Percentiles rank a stretch among this genome's conserved stretches.
These are phyloP conservation scores for Drosophila saltans DNA, from an alignment of 1,140 invertebrate genomes.

Conservation along the genomic window DNA sequence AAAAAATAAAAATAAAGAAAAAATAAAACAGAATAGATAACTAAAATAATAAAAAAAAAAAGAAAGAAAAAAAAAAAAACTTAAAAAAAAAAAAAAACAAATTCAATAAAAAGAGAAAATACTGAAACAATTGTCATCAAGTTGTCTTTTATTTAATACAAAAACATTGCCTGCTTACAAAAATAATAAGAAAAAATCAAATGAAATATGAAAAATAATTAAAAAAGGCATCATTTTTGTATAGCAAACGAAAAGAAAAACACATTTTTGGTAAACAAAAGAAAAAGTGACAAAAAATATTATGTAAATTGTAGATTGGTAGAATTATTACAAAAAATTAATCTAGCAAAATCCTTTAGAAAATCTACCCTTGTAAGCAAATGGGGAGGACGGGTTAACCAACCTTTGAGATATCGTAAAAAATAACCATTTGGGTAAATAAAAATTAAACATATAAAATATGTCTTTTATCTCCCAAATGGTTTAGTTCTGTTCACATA, in stretches of 20 bases:
- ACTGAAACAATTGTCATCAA: conserved; percentile 77
- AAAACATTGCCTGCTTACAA: conserved; percentile 51
- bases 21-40: conserved; percentile 27
- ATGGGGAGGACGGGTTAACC: too few species aligned
- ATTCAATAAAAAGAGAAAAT: conserved; percentile 76
- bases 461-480: background rate
- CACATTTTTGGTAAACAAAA: conserved; percentile 44
- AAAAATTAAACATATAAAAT: too few species aligned
- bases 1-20: conserved; percentile 55
- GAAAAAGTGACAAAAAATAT: conserved; percentile 15
- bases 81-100: conserved; percentile 31
- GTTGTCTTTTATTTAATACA: conserved; percentile 80
- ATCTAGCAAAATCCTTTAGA: too few species aligned
- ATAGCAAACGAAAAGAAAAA: conserved; percentile 36
- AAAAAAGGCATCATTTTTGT: conserved; percentile 49
- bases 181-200: conserved; percentile 29
- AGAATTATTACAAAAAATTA: too few species aligned
- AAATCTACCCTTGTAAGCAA: too few species aligned
- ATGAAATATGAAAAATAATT: background rate
- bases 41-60: conserved; percentile 27
- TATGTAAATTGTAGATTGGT: background rate
- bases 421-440: too few species aligned
- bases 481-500: too few species aligned
- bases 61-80: conserved; percentile 30
- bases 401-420: too few species aligned